These are phyloP conservation scores for Psittacula cyanocephala DNA, from an alignment of 2,113 vertebrate species.

Conservation along the genomic window DNA sequence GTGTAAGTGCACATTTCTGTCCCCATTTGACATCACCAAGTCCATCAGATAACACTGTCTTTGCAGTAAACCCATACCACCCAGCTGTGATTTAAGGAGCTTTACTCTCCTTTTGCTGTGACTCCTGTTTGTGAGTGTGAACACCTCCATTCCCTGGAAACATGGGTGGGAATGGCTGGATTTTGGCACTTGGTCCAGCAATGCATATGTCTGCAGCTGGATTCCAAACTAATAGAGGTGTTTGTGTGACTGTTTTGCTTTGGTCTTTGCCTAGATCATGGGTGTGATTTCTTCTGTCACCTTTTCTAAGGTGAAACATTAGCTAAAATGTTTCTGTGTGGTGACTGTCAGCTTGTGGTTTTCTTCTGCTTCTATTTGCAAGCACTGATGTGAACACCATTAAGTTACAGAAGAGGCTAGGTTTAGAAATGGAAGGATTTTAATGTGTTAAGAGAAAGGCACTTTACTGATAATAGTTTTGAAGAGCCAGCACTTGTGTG, in stretches of 20 bases:
- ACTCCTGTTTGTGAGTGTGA: neutral
- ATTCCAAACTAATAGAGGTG: neutral
- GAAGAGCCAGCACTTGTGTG: neutral
- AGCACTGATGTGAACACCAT: neutral
- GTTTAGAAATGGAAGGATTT: constrained; percentile 9
- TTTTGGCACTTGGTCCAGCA: neutral
- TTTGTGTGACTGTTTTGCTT: neutral
- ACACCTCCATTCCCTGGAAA: neutral
- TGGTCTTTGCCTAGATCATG: neutral
- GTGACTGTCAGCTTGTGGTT: neutral
- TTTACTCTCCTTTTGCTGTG: constrained; percentile 35
- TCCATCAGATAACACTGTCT: constrained; percentile 42
- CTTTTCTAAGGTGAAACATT: neutral
- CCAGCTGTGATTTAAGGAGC: constrained; percentile 32
- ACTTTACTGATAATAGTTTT: constrained; percentile 31
- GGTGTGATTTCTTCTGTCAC: neutral
- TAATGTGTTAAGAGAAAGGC: constrained; percentile 22
- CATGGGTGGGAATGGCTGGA: neutral
- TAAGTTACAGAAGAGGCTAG: neutral
- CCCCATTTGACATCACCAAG: neutral
- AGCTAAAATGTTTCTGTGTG: neutral
- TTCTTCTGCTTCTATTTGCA: neutral
- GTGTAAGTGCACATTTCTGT: neutral
- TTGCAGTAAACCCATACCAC: neutral
- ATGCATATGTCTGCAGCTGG: neutral